These are phyloP conservation scores for Carassius auratus DNA, from an alignment of 2,113 vertebrate genomes.

Conservation along the genomic window DNA sequence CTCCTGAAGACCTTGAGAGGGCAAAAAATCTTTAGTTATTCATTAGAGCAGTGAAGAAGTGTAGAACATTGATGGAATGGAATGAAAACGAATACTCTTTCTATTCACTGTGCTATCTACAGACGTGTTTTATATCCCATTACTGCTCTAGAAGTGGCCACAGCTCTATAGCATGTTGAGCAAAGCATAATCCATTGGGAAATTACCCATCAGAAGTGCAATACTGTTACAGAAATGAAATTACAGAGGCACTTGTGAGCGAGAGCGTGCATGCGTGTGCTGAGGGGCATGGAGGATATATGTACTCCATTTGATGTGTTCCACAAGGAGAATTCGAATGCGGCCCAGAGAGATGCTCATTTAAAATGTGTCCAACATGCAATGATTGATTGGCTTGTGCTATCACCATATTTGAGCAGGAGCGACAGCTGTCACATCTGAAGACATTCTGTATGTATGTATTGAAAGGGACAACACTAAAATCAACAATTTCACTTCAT, in stretches of 20 bases:
- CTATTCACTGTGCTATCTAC: constrained; percentile 65
- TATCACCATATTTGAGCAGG: constrained; percentile 57
- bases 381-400: constrained; percentile 75
- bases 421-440: constrained; percentile 54
- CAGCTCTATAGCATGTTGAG: constrained; percentile 72
- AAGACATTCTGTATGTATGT: constrained; percentile 25
- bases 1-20: constrained; percentile 72
- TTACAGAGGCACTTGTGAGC: constrained; percentile 78
- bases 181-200: constrained; percentile 78
- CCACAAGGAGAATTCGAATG: constrained; percentile 61
- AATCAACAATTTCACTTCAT: background rate
- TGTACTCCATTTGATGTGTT: constrained; percentile 71
- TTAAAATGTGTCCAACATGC: constrained; percentile 75
- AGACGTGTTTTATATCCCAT: constrained; percentile 78
- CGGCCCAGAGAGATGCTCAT: constrained; percentile 70
- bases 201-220: constrained; percentile 80
- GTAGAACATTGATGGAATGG: constrained; percentile 65
- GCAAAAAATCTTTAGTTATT: constrained; percentile 69
- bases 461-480: background rate
- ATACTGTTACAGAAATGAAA: constrained; percentile 78
- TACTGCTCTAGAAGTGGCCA: constrained; percentile 70
- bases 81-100: constrained; percentile 76
- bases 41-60: constrained; percentile 65
- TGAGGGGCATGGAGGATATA: constrained; percentile 52
- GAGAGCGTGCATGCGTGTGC: constrained; percentile 58